Conservation (phyloP, 2,888 invertebrate genomes). For the Yponomeuta cagnagella region DNA sequence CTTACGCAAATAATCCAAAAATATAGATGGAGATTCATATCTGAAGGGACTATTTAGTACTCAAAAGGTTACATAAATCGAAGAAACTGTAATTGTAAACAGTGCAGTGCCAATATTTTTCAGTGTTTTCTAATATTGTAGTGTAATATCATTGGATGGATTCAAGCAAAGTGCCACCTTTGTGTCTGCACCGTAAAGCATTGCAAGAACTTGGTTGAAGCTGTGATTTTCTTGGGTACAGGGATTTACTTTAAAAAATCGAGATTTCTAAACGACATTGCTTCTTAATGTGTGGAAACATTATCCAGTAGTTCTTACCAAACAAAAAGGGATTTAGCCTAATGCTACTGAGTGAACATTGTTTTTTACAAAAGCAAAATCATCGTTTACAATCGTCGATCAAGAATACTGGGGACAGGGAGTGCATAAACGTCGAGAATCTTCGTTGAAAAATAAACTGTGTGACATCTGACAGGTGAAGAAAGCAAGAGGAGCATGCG, state of each 20-base stretch:
- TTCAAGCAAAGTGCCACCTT: neutral
- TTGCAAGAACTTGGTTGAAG: neutral
- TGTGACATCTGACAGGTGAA: conserved; percentile 10
- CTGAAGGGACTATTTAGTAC: too few species aligned
- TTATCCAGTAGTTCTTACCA: too few species aligned
- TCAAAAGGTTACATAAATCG: too few species aligned
- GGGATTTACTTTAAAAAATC: neutral
- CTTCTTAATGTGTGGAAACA: too few species aligned
- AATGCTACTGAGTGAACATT: too few species aligned
- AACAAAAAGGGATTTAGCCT: too few species aligned
- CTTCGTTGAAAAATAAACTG: conserved; percentile 6
- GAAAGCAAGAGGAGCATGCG: conserved; percentile 50
- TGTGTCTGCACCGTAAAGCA: neutral
- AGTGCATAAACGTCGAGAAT: conserved; percentile 14
- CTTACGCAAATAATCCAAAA: too few species aligned
- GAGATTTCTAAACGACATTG: too few species aligned
- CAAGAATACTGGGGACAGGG: neutral
- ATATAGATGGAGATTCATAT: too few species aligned
- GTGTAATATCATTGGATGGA: neutral
- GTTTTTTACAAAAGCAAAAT: neutral
- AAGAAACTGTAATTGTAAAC: neutral
- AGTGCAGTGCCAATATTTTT: neutral
- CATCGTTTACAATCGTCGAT: neutral
- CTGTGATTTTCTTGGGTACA: neutral
- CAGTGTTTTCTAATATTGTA: neutral